These are phyloP conservation scores for Microtus ochrogaster DNA, from an alignment of 2,113 vertebrate genomes.

Conservation along the genomic window DNA sequence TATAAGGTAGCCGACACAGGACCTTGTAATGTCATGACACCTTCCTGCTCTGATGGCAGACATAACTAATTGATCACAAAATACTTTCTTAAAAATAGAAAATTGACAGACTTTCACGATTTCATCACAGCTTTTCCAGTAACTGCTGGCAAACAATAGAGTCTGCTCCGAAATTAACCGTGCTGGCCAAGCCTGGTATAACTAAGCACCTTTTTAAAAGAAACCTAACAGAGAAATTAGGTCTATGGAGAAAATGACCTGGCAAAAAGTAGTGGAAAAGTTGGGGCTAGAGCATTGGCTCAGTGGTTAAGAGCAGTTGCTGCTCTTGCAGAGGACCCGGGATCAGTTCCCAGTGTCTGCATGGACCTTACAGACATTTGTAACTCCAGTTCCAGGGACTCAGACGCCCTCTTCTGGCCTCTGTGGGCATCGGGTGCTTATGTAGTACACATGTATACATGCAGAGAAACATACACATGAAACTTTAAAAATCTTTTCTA, in stretches of 20 bases:
- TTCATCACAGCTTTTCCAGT: background rate
- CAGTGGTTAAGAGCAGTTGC: background rate
- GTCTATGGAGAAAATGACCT: background rate
- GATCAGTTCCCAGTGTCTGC: background rate
- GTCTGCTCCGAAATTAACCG: background rate
- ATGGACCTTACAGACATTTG: background rate
- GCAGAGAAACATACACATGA: background rate
- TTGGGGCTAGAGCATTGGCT: background rate
- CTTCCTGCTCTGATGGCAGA: background rate
- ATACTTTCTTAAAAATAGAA: background rate
- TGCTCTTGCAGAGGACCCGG: background rate
- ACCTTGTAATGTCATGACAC: fast-evolving
- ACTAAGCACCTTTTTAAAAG: background rate
- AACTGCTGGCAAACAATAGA: background rate
- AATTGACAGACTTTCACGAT: background rate
- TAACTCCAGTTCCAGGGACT: background rate
- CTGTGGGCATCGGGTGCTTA: background rate
- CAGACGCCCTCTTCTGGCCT: background rate
- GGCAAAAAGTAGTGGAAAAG: background rate
- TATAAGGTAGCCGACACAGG: background rate
- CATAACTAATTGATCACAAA: background rate
- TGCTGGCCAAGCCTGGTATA: background rate
- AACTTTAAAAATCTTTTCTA: background rate
- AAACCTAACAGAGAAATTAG: slow-evolving; percentile 14
- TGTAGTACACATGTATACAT: background rate